A percentile compares a stretch with the other conserved stretches of the same genome.
Conservation (phyloP, 2,113 vertebrate species). For the Poecile atricapillus region DNA sequence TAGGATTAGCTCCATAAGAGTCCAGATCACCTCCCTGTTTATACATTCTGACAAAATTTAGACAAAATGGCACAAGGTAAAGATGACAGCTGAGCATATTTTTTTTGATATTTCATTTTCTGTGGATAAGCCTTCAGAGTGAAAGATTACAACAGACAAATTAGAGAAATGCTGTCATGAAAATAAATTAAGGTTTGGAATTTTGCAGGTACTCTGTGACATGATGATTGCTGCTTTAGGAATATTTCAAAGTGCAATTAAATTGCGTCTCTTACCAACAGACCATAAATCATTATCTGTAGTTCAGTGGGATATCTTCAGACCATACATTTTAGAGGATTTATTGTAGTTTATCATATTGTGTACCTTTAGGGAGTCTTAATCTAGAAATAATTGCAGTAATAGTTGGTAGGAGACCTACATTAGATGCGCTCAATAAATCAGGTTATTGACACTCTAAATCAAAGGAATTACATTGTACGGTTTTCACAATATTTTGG, state of each 20-base stretch:
- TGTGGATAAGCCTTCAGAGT: slow-evolving; percentile 3
- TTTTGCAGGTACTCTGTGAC: slow-evolving; percentile 31
- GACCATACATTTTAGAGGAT: not conserved
- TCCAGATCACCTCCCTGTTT: not conserved
- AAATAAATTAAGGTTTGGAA: slow-evolving; percentile 30
- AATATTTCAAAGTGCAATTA: slow-evolving; percentile 26
- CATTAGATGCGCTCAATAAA: not conserved
- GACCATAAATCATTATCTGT: slow-evolving; percentile 12
- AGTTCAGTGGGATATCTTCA: slow-evolving; percentile 7
- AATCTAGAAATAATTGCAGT: slow-evolving; percentile 42
- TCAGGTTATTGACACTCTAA: not conserved
- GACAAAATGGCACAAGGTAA: not conserved
- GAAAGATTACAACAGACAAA: slow-evolving; percentile 24
- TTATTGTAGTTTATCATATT: slow-evolving; percentile 12
- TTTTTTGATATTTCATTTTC: slow-evolving; percentile 11
- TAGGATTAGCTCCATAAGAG: not conserved
- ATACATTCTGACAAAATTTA: not conserved
- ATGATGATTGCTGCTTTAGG: slow-evolving; percentile 29
- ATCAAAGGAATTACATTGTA: not conserved
- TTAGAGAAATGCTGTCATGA: not conserved
- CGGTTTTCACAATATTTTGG: not conserved
- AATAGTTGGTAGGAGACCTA: not conserved
- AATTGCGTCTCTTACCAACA: not conserved
- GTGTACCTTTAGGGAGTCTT: not conserved
- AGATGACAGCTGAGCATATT: not conserved